Percentiles rank a stretch among this genome's conserved stretches.
Evolutionary conservation across 2,888 invertebrate genomes (phyloP).

Genomic region (Uropetala carovei): DNA sequence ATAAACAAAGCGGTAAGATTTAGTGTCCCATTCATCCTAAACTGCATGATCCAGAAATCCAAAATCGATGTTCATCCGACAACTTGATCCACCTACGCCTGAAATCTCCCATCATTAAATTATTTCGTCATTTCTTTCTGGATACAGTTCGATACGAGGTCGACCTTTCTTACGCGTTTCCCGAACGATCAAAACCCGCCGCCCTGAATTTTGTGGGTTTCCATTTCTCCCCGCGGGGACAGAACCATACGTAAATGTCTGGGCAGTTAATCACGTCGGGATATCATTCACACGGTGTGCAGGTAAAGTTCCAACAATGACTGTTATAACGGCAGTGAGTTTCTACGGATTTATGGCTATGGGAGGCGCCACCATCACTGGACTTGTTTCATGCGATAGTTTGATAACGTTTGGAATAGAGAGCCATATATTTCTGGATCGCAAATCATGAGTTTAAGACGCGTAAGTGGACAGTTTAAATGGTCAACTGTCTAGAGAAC

Average conservation of each 20-base stretch:
- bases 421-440: slow-evolving; percentile 13
- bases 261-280: slow-evolving; percentile 44
- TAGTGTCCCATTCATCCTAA: neutral
- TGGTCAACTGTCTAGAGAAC: too few relatives aligned
- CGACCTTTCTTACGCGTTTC: slow-evolving; percentile 29
- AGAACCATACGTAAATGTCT: neutral
- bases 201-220: slow-evolving; percentile 34
- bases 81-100: slow-evolving; percentile 45
- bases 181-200: slow-evolving; percentile 7
- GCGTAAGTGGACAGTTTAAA: neutral
- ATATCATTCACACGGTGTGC: slow-evolving; percentile 43
- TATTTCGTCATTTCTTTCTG: slow-evolving; percentile 19
- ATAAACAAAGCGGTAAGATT: neutral
- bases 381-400: slow-evolving; percentile 22
- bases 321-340: slow-evolving; percentile 50
- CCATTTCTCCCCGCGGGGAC: slow-evolving; percentile 36
- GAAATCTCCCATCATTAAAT: slow-evolving; percentile 34
- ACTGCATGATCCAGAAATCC: slow-evolving; percentile 1
- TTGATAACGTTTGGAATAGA: neutral
- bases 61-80: neutral
- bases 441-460: slow-evolving; percentile 8
- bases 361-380: slow-evolving; percentile 14
- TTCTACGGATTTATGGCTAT: slow-evolving; percentile 28
- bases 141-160: neutral
- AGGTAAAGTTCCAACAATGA: slow-evolving; percentile 16